Evolutionary conservation across 2,888 invertebrate genomes (phyloP), one percentile per base, ranked within the genome.

Genomic region (Drepanosiphum platanoidis): DNA sequence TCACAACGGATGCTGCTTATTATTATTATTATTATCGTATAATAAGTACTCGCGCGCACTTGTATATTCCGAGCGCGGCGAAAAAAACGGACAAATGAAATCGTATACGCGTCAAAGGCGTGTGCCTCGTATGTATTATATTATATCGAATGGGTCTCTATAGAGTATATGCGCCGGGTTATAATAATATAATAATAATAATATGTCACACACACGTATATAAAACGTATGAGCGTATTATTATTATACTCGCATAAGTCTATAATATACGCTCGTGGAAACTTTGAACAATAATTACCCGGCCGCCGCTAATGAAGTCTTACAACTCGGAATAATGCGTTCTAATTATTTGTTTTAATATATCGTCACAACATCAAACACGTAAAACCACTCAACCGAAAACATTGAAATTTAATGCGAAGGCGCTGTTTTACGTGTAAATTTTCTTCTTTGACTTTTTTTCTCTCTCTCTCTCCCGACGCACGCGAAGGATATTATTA

Each of bases 401-500:
- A 79, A 79, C 79, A 46, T 79, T 66, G 79, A 34, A 68, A 68
- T 79, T 46, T 79, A 68, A 79, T 68, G 79, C 79, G 46, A 46
- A 46, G 15, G 46, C 9, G 66, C 42, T 66, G 66, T 34, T 78
- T 3, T 68, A 32, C 42, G 77, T 42, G 42, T 15, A 27, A 18
- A 15, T 77, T 77, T 64, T 39, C 30, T 13, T 39, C 8, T 39
- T 36, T 39, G 77, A 58, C 34, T 75, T 75, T 36, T 72, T 46
- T 52, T 39, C 39, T 36, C 39, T 11, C 18, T 46, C 52, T 3
- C 46, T 3, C 11, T 9, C 46, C 3, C 46, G 13, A 9, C 61
- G 3, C n/a, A 5, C 9, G 58, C 58, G 58, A 3, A 1, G 22
- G 61, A n/a, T n/a, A n/a, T n/a, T n/a, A n/a, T n/a, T n/a, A n/a